These are phyloP conservation scores for Gibbula magus DNA, from an alignment of 2,888 invertebrate species.

Conservation along the genomic window DNA sequence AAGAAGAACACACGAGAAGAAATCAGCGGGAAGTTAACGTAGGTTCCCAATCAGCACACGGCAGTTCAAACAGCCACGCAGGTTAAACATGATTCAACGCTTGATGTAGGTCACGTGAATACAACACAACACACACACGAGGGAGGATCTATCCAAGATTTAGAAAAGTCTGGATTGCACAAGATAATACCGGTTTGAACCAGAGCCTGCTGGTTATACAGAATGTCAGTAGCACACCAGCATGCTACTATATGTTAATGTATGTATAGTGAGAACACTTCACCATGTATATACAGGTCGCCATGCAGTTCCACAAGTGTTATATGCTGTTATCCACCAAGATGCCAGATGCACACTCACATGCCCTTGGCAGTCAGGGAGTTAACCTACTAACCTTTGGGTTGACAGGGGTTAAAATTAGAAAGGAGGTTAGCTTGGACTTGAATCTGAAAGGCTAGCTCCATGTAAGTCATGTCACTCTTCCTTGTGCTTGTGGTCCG, in stretches of 20 bases:
- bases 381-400: no score
- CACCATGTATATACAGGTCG: no score
- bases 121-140: background rate
- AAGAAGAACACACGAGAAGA: background rate
- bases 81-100: background rate
- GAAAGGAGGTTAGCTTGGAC: no score
- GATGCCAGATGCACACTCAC: no score
- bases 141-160: background rate
- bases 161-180: slow-evolving; percentile 1
- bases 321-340: no score
- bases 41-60: background rate
- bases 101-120: background rate
- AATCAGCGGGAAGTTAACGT: background rate
- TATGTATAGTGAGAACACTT: no score
- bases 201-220: slow-evolving; percentile 13
- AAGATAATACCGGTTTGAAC: slow-evolving; percentile 7
- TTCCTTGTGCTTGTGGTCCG: no score
- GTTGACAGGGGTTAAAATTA: no score
- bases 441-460: no score
- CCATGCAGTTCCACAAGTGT: no score
- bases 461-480: no score
- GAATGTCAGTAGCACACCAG: slow-evolving; percentile 18
- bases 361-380: no score
- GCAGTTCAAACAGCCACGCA: background rate
- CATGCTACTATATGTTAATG: background rate